Evolutionary conservation across 2,113 vertebrate species (phyloP), one percentile per base, ranked within the genome.

Genomic region (Oncorhynchus keta): DNA sequence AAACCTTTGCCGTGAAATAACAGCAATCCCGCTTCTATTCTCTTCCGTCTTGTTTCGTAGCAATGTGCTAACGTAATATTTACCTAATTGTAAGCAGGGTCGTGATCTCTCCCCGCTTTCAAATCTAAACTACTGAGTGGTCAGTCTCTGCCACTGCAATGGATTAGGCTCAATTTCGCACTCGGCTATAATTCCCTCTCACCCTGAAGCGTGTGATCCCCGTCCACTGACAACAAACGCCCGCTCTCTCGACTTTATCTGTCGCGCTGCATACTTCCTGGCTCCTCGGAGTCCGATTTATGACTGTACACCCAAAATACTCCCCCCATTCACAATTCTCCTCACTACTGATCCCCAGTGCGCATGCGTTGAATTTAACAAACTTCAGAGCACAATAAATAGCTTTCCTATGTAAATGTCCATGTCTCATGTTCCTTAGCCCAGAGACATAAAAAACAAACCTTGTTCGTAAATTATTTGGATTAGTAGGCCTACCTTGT

Each of bases 231-330:
- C 84, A 84, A 88, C 77, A 80, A 75, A 88, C 79, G 78, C 77
- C 80, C 89, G 81, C 91, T 82, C 82, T 79, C 79, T 76, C 75
- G 68, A 76, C 83, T 86, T 85, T 82, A 85, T 76, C 85, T 78
- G 76, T 69, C 78, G 76, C 72, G 81, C 75, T 55, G 68, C 80
- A 79, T 86, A 88, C 85, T 88, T 89, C 88, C 83, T 89, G 86
- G 83, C 88, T 87, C 86, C 82, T 77, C 77, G 32, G 71, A 87
- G 83, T 85, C 83, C 80, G 80, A 88, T 82, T 87, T 84, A 69
- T 85, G 80, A 84, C 83, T 83, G 78, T 78, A 81, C 88, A 87
- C 89, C 90, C 89, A 85, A 87, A 85, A 66, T 90, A 85, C 92
- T 81, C 87, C 64, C 64, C 85, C 89, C 85, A 86, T 85, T 87